Evolutionary conservation across 2,888 invertebrate species (phyloP).

Genomic region (Melinopterus prodromus): DNA sequence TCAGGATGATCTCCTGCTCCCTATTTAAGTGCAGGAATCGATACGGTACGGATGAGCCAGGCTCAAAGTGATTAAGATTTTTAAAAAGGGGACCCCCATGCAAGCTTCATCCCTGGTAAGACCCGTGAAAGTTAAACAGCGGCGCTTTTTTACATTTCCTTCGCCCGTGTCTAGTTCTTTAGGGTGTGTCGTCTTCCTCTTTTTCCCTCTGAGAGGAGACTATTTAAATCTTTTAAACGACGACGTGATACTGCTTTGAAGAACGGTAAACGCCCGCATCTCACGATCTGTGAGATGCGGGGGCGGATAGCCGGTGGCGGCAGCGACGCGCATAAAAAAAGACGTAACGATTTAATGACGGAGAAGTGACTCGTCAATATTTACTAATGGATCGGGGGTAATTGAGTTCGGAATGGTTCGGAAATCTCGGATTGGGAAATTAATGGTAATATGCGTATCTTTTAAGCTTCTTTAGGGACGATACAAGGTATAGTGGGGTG

Average conservation of each 20-base stretch:
- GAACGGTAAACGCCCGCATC: neutral
- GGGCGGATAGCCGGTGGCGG: neutral
- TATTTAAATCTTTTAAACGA: constrained; percentile 5
- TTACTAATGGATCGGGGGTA: neutral
- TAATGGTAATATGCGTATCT: neutral
- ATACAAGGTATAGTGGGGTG: no score
- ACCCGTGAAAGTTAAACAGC: constrained; percentile 22
- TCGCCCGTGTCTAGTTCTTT: neutral
- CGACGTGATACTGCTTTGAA: constrained; percentile 14
- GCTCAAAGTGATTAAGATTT: constrained; percentile 61
- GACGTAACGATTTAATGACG: neutral
- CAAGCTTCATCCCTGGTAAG: neutral
- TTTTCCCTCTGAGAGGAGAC: neutral
- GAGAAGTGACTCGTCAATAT: neutral
- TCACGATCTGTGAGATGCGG: neutral
- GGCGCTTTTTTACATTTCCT: constrained; percentile 5
- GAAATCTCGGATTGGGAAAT: neutral
- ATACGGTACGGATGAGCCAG: constrained; percentile 55
- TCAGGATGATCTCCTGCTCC: constrained; percentile 58
- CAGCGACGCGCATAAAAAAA: constrained; percentile 4
- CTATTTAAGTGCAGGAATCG: constrained; percentile 58
- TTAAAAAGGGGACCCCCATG: constrained; percentile 44
- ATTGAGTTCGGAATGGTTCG: neutral
- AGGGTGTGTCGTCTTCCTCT: neutral
- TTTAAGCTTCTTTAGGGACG: neutral